phyloP scores from a whole-genome alignment of 2,797 vertebrate genomes.

The Aeoliscus strigatus region DNA sequence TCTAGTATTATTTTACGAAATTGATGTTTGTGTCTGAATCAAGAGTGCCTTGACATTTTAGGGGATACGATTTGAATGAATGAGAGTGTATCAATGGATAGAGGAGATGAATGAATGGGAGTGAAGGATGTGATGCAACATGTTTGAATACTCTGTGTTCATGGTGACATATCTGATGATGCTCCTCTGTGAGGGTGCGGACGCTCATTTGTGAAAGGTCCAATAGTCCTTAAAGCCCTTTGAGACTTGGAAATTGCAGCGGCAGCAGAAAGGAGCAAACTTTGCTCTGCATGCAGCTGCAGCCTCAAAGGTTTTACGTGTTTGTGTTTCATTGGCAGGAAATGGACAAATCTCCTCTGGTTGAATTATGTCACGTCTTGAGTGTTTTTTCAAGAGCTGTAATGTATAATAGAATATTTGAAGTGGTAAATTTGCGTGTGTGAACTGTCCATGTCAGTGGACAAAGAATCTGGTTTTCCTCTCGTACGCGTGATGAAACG shows the following conservation, averaged over 20 bases:
- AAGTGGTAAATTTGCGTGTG: conserved; percentile 7
- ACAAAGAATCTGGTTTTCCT: conserved; percentile 8
- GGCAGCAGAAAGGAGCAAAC: conserved; percentile 4
- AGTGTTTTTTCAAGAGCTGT: conserved; percentile 10
- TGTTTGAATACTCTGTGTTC: conserved; percentile 49
- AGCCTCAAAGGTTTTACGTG: conserved; percentile 6
- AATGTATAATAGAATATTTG: conserved; percentile 11
- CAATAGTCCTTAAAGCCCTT: conserved; percentile 16
- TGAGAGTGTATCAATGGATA: conserved; percentile 19
- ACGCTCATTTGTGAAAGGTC: conserved; percentile 9
- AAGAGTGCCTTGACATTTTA: conserved; percentile 74
- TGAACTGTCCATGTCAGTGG: conserved; percentile 5
- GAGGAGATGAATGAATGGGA: conserved; percentile 11
- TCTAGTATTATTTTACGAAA: conserved; percentile 22
- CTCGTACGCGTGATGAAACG: conserved; percentile 4
- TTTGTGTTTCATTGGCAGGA: not conserved
- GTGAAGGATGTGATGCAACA: conserved; percentile 28
- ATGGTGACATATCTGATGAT: conserved; percentile 37
- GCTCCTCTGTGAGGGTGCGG: conserved; percentile 10
- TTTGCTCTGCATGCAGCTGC: conserved; percentile 2
- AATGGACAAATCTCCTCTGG: not conserved
- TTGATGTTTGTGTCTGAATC: conserved; percentile 50
- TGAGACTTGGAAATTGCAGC: conserved; percentile 15
- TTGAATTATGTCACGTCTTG: conserved; percentile 4
- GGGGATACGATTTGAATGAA: conserved; percentile 16